Conservation (phyloP, 2,888 invertebrate genomes). For the Callyntrura guangdongensis region DNA sequence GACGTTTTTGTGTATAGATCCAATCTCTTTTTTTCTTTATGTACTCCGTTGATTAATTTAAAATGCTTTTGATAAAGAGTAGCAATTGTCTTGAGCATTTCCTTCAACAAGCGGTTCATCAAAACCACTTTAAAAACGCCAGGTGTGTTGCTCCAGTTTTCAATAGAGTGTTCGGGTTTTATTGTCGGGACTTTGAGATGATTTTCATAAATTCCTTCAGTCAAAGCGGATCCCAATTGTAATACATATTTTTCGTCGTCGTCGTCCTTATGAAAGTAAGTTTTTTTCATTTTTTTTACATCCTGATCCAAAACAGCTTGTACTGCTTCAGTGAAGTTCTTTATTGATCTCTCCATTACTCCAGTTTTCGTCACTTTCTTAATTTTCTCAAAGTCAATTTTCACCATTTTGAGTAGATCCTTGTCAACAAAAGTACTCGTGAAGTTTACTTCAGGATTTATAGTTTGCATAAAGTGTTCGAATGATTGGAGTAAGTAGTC, state of each 20-base stretch:
- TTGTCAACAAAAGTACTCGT: not conserved
- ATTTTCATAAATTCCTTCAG: not conserved
- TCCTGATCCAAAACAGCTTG: not conserved
- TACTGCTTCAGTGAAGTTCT: not conserved
- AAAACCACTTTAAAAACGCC: not conserved
- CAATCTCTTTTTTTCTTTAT: too few relatives aligned
- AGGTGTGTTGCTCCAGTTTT: not conserved
- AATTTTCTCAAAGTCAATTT: not conserved
- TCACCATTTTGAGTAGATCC: not conserved
- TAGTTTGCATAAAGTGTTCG: not conserved
- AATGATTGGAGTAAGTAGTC: not conserved
- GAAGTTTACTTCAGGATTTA: not conserved
- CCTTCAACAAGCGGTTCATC: slow-evolving; percentile 9
- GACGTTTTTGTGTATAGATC: not conserved
- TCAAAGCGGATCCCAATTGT: not conserved
- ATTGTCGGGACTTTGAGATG: not conserved
- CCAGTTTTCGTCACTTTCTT: not conserved
- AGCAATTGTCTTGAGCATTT: not conserved
- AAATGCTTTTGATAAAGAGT: too few relatives aligned
- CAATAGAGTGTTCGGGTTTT: not conserved
- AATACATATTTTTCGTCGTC: not conserved
- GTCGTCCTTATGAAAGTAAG: not conserved
- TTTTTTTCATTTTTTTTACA: not conserved
- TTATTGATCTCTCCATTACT: not conserved
- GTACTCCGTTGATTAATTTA: not conserved